Evolutionary conservation across 1,140 invertebrate genomes (phyloP), one percentile per base, ranked within the genome.

Genomic region (Penaeus indicus): DNA sequence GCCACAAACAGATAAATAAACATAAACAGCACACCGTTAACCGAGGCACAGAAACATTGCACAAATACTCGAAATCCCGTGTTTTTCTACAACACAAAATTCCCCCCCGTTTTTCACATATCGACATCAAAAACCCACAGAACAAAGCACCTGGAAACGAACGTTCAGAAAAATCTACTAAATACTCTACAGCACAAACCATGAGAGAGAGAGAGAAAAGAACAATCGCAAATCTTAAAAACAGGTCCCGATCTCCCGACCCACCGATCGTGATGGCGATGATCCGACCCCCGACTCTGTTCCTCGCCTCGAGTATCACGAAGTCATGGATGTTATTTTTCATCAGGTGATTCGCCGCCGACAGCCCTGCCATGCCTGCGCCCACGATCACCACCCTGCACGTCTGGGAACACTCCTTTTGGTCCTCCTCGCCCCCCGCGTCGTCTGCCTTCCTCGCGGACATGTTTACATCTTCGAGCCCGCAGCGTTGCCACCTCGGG

Each of bases 361-460:
- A 95, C 84, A 98, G 92, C 47, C 97, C 97, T 84, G 97, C 96
- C 94, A 97, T 96, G 86, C 97, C 97, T 91, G 95, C 96, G 60
- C 97, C 97, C 91, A 98, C 95, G 92, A 97, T 97, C 90, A 97
- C 93, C 88, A 97, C 94, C 94, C 96, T 85, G 84, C 42, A 84
- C 38, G 84, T 69, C 75, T 64, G 72, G 0, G 27, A 1, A 42
- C 38, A 42, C 80, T 54, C 75, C 25, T 61, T 25, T 32, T 54
- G 38, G 42, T 84, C n/a, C 18, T 47, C 25, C 18, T 81, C 67
- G 21, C 82, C 84, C 27, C 84, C 84, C 19, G 84, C 83, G 84
- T 86, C 84, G 89, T 86, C 89, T 86, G 80, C 80, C 89, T 83
- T 83, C 63, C 19, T 84, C 22, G 47, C 84, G 64, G 85, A 86